Base-by-base conservation (phyloP, 2,797 vertebrate genomes). In the Naso thynnoides region DNA sequence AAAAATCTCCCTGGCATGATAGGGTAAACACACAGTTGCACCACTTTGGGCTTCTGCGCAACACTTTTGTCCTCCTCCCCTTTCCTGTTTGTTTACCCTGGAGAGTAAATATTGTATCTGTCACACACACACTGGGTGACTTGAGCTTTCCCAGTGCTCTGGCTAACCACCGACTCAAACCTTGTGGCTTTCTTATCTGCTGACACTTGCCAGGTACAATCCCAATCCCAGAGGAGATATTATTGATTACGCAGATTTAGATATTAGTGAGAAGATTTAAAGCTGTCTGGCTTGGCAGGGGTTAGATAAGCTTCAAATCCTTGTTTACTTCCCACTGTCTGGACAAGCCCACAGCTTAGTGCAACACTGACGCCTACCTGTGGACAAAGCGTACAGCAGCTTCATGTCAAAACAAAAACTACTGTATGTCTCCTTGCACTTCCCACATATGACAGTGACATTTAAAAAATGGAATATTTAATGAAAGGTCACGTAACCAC, bases 291-390 rank as follows among this genome's bases (percentile, higher is more conserved):
- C 79, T 84, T 84, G 88, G 82, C 73, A 77, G 76, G 79, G 65
- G 63, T 83, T 86, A 85, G 84, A 85, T 90, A 89, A 91, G 67
- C 86, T 79, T 62, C 76, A 88, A 92, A 92, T 90, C 90, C 87
- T 86, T 86, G 82, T 85, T 87, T 83, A 70, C 84, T 73, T 87
- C 69, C 67, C 33, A 45, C 78, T 78, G 85, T 90, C 84, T 85
- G 70, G 80, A 88, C 52, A 78, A 78, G 58, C 59, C 42, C 60
- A 23, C 54, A 61, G 42, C 58, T 45, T 44, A 21, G 16, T 64
- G 61, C 26, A 48, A 57, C 23, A 50, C 70, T 77, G 67, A 64
- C 19, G 33, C 81, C 87, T 56, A 59, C 73, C 70, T 62, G 78
- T 86, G 79, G 78, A 65, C 8, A 18, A 41, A 29, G 14, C 31